Percentiles rank a stretch among this genome's conserved stretches.
These are phyloP conservation scores for Drosophila sproati DNA, from an alignment of 1,140 invertebrate genomes.

Conservation along the genomic window DNA sequence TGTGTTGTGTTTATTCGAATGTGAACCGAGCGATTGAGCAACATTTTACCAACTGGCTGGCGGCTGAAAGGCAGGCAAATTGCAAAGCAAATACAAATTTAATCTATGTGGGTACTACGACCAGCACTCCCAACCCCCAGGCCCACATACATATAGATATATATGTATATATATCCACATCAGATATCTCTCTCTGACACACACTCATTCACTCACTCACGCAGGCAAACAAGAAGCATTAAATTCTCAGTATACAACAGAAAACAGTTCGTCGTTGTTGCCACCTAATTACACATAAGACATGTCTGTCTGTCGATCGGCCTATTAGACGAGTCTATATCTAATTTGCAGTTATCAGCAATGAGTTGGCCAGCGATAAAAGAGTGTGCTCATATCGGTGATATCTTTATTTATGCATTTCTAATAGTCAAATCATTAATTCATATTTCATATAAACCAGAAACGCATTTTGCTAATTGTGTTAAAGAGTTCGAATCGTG, in stretches of 20 bases:
- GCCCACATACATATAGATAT: not conserved
- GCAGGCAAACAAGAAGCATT: constrained; percentile 1
- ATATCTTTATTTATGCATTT: not conserved
- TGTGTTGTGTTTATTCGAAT: constrained; percentile 27
- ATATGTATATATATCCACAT: constrained; percentile 1
- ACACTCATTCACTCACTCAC: not conserved
- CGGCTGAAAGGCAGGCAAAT: constrained; percentile 40
- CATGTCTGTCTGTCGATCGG: constrained; percentile 30
- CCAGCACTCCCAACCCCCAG: constrained; percentile 29
- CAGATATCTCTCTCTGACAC: constrained; percentile 17
- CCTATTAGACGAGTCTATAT: constrained; percentile 1
- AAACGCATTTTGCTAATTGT: constrained; percentile 35
- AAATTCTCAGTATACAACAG: constrained; percentile 9
- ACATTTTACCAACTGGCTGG: constrained; percentile 74
- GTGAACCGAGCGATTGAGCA: constrained; percentile 74
- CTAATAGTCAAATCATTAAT: not conserved
- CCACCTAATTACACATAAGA: constrained; percentile 70
- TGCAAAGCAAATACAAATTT: constrained; percentile 33
- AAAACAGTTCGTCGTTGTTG: constrained; percentile 31
- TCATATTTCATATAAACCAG: not conserved
- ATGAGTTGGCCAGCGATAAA: not conserved
- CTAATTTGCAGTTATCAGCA: constrained; percentile 32
- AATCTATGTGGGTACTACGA: constrained; percentile 55
- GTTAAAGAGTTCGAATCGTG: constrained; percentile 1
- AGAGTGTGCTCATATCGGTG: not conserved